phyloP scores from a whole-genome alignment of 2,797 vertebrate species.

The Miichthys miiuy region DNA sequence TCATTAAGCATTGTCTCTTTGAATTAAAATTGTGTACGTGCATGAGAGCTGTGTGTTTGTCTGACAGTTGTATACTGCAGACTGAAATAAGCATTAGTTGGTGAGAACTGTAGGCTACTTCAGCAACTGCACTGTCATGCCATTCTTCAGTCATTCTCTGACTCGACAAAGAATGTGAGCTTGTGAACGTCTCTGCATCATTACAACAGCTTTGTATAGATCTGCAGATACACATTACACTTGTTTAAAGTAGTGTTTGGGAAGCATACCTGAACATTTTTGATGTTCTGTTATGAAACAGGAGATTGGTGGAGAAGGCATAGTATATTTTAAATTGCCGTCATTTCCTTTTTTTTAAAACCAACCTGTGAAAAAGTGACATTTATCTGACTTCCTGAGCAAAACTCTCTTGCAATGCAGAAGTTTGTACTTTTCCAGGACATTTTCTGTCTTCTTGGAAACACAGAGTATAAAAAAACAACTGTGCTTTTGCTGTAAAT shows the following conservation, averaged over 20 bases:
- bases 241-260: neutral
- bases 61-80: slow-evolving; percentile 15
- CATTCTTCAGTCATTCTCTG: slow-evolving; percentile 34
- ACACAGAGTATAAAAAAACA: neutral
- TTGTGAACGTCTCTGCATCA: slow-evolving; percentile 7
- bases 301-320: neutral
- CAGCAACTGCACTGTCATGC: slow-evolving; percentile 15
- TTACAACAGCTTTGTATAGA: neutral
- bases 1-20: slow-evolving; percentile 44
- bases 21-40: slow-evolving; percentile 22
- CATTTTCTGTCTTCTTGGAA: neutral
- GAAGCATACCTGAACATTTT: neutral
- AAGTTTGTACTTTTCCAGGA: neutral
- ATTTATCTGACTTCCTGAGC: neutral
- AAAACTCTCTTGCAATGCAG: neutral
- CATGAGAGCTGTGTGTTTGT: neutral
- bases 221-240: neutral
- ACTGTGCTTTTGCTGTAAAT: neutral
- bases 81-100: slow-evolving; percentile 33
- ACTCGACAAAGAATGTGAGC: slow-evolving; percentile 17
- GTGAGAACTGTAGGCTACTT: slow-evolving; percentile 36
- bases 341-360: neutral
- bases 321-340: neutral
- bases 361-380: neutral
- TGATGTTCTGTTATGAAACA: neutral